phyloP scores from a whole-genome alignment of 2,888 invertebrate species.

The Lycia hirtaria region DNA sequence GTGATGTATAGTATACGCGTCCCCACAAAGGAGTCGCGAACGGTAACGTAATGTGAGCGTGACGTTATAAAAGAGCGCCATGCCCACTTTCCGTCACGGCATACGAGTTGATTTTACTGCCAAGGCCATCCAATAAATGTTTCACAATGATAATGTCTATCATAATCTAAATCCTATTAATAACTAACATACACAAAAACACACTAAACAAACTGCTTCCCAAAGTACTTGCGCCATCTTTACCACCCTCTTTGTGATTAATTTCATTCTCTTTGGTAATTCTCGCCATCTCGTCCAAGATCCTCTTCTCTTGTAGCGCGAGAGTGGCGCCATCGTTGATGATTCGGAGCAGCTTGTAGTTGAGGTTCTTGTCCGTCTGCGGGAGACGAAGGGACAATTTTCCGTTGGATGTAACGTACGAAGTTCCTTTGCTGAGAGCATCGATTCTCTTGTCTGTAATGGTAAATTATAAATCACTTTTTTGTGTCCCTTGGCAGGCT shows the following conservation, averaged over 20 bases:
- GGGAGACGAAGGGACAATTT: conserved; percentile 67
- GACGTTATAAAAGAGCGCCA: no score
- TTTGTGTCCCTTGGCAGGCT: no score
- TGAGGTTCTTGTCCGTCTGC: conserved; percentile 60
- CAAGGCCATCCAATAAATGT: no score
- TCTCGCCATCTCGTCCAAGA: conserved; percentile 76
- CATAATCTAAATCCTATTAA: conserved; percentile 24
- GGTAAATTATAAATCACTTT: neutral
- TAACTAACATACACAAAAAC: conserved; percentile 35
- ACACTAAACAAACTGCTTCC: conserved; percentile 35
- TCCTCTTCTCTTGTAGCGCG: conserved; percentile 82
- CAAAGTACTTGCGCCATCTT: conserved; percentile 38
- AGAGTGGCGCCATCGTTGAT: conserved; percentile 88
- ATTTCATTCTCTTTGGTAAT: conserved; percentile 74
- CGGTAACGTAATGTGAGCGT: no score
- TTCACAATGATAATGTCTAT: no score
- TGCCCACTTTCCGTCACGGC: no score
- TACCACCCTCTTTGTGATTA: conserved; percentile 60
- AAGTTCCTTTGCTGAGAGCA: conserved; percentile 57
- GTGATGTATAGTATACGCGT: no score
- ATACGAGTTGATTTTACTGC: no score
- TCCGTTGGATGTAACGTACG: conserved; percentile 64
- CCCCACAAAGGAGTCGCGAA: no score
- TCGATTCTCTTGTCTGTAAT: conserved; percentile 39
- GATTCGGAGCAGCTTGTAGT: conserved; percentile 90